Percentiles rank a stretch among this genome's conserved stretches.
phyloP scores from a whole-genome alignment of 2,113 vertebrate species.

The Numenius arquata region DNA sequence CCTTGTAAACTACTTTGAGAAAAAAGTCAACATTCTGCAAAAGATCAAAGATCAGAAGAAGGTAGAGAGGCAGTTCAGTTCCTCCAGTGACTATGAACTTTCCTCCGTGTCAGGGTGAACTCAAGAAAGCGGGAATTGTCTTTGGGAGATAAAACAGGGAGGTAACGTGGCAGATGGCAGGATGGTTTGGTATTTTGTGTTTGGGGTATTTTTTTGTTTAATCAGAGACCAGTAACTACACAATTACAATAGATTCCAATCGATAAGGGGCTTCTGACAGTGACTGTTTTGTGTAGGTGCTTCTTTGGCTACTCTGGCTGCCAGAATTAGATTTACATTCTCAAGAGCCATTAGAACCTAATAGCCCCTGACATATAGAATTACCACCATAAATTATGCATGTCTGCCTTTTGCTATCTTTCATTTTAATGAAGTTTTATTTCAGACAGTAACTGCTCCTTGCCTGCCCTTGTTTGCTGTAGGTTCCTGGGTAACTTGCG shows the following conservation, averaged over 20 bases:
- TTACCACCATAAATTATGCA: slow-evolving; percentile 55
- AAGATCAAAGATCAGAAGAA: slow-evolving; percentile 88
- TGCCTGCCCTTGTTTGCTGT: slow-evolving; percentile 50
- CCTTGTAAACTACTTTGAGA: slow-evolving; percentile 95
- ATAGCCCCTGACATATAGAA: slow-evolving; percentile 30
- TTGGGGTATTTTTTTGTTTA: neutral
- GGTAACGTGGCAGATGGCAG: slow-evolving; percentile 35
- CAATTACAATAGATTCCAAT: slow-evolving; percentile 40
- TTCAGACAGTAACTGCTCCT: slow-evolving; percentile 23
- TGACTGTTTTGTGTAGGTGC: slow-evolving; percentile 35
- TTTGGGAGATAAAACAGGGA: slow-evolving; percentile 2
- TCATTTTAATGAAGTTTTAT: slow-evolving; percentile 61
- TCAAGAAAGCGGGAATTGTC: neutral
- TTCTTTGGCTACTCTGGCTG: slow-evolving; percentile 34
- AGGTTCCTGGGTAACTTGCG: slow-evolving; percentile 27
- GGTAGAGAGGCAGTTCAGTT: slow-evolving; percentile 88
- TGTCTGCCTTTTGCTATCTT: slow-evolving; percentile 56
- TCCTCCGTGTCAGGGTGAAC: slow-evolving; percentile 76
- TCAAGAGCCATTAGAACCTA: slow-evolving; percentile 32
- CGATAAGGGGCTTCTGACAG: slow-evolving; percentile 49
- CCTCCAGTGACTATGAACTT: slow-evolving; percentile 87
- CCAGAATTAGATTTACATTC: slow-evolving; percentile 32
- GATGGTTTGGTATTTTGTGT: slow-evolving; percentile 28
- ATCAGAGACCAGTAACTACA: slow-evolving; percentile 39
- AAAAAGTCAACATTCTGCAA: slow-evolving; percentile 79